Percentiles rank a stretch among this genome's conserved stretches.
phyloP scores from a whole-genome alignment of 2,797 vertebrate genomes.

The Tamandua tetradactyla region DNA sequence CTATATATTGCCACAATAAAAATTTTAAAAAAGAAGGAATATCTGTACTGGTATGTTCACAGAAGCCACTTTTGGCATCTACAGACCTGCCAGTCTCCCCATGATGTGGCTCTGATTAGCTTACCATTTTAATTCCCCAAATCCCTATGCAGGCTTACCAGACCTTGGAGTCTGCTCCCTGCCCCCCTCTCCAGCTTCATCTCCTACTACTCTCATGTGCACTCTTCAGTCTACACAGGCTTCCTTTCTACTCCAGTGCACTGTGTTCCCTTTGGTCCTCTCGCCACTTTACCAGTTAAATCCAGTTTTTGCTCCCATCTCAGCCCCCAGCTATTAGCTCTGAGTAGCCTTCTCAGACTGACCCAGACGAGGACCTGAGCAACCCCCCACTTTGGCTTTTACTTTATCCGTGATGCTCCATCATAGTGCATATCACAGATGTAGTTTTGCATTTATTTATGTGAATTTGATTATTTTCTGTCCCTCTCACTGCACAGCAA shows the following conservation, averaged over 20 bases:
- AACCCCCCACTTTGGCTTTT: too few species aligned
- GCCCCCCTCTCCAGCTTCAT: neutral
- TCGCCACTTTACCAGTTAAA: too few species aligned
- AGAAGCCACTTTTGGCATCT: neutral
- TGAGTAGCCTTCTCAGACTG: neutral
- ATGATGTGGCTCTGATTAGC: accelerated
- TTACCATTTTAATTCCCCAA: neutral
- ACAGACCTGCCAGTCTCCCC: neutral
- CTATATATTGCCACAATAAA: too few species aligned
- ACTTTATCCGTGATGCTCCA: neutral
- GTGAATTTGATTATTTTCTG: neutral
- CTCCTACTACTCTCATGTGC: neutral
- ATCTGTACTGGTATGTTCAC: neutral
- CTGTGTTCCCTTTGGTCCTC: neutral
- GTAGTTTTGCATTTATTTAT: neutral
- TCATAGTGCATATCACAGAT: too few species aligned
- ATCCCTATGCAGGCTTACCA: too few species aligned
- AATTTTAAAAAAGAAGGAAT: too few species aligned
- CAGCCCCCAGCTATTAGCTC: neutral
- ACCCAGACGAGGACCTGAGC: neutral
- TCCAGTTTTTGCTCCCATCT: neutral
- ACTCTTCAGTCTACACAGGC: too few species aligned
- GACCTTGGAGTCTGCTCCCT: neutral
- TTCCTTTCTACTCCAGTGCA: neutral
- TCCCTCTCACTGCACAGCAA: neutral